A percentile compares a stretch with the other conserved stretches of the same genome.
Conservation (phyloP, 2,113 vertebrate species). For the Psettodes erumei region DNA sequence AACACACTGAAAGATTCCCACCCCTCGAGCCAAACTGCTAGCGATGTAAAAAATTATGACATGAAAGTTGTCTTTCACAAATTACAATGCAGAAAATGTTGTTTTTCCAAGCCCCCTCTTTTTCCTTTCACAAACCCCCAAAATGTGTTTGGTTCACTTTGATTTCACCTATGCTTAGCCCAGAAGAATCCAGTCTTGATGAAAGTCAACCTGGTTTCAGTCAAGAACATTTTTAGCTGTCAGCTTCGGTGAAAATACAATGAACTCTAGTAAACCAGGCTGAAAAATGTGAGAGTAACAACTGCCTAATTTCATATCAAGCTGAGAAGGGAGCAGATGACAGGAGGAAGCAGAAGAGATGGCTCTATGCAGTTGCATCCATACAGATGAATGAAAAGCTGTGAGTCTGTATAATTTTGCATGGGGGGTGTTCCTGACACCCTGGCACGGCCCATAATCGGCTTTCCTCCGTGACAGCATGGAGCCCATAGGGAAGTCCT, state of each 20-base stretch:
- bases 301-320: conserved; percentile 57
- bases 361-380: conserved; percentile 42
- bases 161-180: background rate
- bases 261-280: conserved; percentile 39
- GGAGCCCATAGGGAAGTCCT: conserved; percentile 61
- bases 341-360: conserved; percentile 50
- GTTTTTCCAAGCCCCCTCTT: background rate
- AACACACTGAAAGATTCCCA: background rate
- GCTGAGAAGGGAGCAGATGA: conserved; percentile 65
- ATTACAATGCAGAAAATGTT: background rate
- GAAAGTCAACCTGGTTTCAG: background rate
- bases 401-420: conserved; percentile 60
- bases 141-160: background rate
- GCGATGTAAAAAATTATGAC: background rate
- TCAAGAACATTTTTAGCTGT: background rate
- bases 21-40: background rate
- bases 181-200: background rate
- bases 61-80: background rate
- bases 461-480: conserved; percentile 71
- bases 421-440: conserved; percentile 72
- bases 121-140: background rate
- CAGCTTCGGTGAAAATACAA: conserved; percentile 24
- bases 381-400: conserved; percentile 70
- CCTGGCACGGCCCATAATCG: conserved; percentile 73
- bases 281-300: conserved; percentile 31